These are phyloP conservation scores for Rhabdophis nuchalis DNA, from an alignment of 2,797 vertebrate genomes.

Conservation along the genomic window DNA sequence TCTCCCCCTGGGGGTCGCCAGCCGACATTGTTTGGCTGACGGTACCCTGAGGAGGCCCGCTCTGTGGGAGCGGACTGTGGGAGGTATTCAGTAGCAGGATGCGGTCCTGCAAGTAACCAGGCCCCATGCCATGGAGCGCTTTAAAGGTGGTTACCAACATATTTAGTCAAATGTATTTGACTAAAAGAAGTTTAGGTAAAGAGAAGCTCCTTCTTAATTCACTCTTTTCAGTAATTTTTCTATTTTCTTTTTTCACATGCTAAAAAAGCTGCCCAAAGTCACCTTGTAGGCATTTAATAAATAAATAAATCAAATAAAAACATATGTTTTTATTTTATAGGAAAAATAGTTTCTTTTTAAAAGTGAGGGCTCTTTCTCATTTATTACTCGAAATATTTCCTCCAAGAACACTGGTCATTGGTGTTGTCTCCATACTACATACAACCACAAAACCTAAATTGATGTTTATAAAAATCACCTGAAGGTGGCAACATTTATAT, in stretches of 20 bases:
- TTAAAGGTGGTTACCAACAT: too few species aligned
- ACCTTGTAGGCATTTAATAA: background rate
- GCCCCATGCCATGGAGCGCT: too few species aligned
- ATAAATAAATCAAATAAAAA: background rate
- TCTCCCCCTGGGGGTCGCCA: too few species aligned
- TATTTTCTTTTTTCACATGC: background rate
- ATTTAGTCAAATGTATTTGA: too few species aligned
- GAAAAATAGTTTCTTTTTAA: background rate
- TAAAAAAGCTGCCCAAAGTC: background rate
- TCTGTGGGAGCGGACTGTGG: too few species aligned
- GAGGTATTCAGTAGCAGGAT: too few species aligned
- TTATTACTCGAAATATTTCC: background rate
- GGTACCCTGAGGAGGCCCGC: too few species aligned
- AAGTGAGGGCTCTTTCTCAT: background rate
- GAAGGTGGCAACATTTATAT: constrained; percentile 53
- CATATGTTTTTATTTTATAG: background rate
- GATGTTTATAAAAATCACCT: constrained; percentile 25
- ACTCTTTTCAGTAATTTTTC: background rate
- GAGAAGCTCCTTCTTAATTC: background rate
- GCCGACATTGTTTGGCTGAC: too few species aligned
- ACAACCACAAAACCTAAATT: background rate
- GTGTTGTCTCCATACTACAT: background rate
- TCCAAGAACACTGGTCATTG: background rate
- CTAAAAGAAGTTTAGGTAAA: background rate
- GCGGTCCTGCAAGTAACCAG: too few species aligned